phyloP scores from a whole-genome alignment of 2,797 vertebrate species.

The Anguilla anguilla region DNA sequence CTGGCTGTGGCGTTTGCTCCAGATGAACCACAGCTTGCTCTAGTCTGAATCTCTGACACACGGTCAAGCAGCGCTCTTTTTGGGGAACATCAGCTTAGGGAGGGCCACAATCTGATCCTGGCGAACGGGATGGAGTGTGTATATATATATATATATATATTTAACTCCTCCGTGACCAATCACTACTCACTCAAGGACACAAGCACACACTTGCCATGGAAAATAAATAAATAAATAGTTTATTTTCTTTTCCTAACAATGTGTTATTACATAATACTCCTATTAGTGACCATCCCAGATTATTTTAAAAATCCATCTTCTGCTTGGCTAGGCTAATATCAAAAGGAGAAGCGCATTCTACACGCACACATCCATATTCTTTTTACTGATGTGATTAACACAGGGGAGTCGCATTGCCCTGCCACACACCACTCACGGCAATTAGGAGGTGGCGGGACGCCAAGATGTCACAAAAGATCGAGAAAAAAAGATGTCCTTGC shows the following conservation, averaged over 20 bases:
- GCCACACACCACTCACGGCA: conserved; percentile 40
- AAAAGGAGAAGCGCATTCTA: not conserved
- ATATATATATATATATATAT: too few species aligned
- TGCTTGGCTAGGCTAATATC: conserved; percentile 34
- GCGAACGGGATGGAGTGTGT: not conserved
- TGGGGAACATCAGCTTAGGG: not conserved
- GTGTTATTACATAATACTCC: not conserved
- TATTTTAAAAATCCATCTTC: conserved; percentile 26
- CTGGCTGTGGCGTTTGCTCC: not conserved
- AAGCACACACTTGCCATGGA: not conserved
- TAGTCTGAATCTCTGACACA: not conserved
- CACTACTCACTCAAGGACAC: not conserved
- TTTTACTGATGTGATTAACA: conserved; percentile 40
- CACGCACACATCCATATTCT: conserved; percentile 36
- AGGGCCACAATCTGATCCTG: not conserved
- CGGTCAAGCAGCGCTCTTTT: not conserved
- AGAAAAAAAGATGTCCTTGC: conserved; percentile 27
- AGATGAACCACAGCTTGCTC: not conserved
- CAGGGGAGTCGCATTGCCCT: conserved; percentile 30
- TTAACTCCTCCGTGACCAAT: not conserved
- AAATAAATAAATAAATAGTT: not conserved
- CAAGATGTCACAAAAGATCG: conserved; percentile 34
- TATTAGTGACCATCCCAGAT: not conserved
- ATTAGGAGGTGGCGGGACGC: conserved; percentile 34
- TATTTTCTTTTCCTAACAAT: not conserved